Conservation (phyloP, 2,888 invertebrate genomes). For the Drosophila neonasuta region DNA sequence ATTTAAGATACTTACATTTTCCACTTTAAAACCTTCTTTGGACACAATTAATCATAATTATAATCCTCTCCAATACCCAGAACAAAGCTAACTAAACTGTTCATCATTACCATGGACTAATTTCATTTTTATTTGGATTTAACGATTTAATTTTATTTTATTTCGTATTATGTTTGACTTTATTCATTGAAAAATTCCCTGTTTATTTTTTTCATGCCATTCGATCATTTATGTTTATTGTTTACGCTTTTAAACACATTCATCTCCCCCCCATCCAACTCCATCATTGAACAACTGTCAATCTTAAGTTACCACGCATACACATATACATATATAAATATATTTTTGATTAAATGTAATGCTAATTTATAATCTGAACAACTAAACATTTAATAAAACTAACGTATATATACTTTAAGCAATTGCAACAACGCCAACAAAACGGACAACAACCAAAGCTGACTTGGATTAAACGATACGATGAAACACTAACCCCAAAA, state of each 20-base stretch:
- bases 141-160: constrained; percentile 22
- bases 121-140: constrained; percentile 29
- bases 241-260: constrained; percentile 23
- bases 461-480: constrained; percentile 28
- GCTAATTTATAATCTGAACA: constrained; percentile 42
- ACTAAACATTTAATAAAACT: constrained; percentile 40
- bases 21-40: background rate
- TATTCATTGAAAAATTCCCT: constrained; percentile 13
- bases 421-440: constrained; percentile 34
- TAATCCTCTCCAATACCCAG: background rate
- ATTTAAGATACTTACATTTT: constrained; percentile 50
- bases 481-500: constrained; percentile 9
- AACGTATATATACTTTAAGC: constrained; percentile 42
- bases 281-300: background rate
- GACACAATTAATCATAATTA: background rate
- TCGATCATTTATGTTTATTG: constrained; percentile 31
- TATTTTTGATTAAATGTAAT: constrained; percentile 26
- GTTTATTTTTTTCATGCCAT: constrained; percentile 14
- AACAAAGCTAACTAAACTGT: constrained; percentile 8
- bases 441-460: constrained; percentile 50
- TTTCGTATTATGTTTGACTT: constrained; percentile 30
- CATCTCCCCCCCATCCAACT: background rate
- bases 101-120: constrained; percentile 12
- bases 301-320: constrained; percentile 2
- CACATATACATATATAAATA: constrained; percentile 18